A percentile compares a stretch with the other conserved stretches of the same genome.
Conservation (phyloP, 2,888 invertebrate genomes). For the Charanyca ferruginea region DNA sequence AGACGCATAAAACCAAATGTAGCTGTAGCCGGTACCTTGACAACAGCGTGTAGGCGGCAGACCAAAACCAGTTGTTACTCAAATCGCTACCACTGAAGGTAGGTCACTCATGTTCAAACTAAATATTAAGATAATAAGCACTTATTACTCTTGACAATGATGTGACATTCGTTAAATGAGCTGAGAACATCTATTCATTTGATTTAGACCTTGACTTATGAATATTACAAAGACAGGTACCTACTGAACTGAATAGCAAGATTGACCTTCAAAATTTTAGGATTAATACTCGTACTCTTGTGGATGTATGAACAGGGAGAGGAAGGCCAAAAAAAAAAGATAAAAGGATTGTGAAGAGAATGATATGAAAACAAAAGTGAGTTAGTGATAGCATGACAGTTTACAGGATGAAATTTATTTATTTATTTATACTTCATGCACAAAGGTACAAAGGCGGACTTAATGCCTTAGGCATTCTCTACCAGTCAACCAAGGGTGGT, state of each 20-base stretch:
- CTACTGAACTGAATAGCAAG: conserved; percentile 32
- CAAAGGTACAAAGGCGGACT: too few relatives aligned
- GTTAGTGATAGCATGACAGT: too few relatives aligned
- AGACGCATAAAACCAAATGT: conserved; percentile 12
- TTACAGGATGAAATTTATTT: too few relatives aligned
- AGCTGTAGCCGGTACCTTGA: not conserved
- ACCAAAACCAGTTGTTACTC: conserved; percentile 43
- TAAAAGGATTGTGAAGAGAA: too few relatives aligned
- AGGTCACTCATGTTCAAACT: conserved; percentile 27
- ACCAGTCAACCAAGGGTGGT: too few relatives aligned
- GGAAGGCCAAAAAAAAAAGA: too few relatives aligned
- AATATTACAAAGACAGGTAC: conserved; percentile 7
- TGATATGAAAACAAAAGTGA: too few relatives aligned
- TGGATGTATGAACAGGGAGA: too few relatives aligned
- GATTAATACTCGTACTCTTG: conserved; percentile 1
- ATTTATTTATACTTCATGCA: too few relatives aligned
- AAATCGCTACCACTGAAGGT: conserved; percentile 53
- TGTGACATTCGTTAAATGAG: conserved; percentile 50
- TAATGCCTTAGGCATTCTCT: too few relatives aligned
- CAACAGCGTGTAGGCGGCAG: conserved; percentile 44
- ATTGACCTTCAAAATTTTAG: conserved; percentile 45
- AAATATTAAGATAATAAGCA: conserved; percentile 27
- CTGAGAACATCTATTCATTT: conserved; percentile 40
- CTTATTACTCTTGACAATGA: conserved; percentile 44
- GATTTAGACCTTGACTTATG: conserved; percentile 40